Evolutionary conservation across 2,797 vertebrate species (phyloP).

Genomic region (Rhinophrynus dorsalis): DNA sequence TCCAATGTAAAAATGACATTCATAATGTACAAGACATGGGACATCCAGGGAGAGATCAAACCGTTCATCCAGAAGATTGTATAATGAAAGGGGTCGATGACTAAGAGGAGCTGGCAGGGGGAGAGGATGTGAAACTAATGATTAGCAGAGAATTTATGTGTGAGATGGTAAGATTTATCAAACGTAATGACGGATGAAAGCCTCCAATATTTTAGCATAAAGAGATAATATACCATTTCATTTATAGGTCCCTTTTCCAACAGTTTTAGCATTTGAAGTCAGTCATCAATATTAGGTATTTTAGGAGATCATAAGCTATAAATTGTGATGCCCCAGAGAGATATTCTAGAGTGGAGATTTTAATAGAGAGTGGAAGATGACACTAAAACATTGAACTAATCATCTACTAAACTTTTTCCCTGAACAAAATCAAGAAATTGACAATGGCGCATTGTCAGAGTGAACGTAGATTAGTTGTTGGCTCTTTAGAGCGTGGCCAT

Average conservation of each 20-base stretch:
- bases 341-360: background rate
- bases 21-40: conserved; percentile 20
- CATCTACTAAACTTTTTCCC: conserved; percentile 27
- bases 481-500: too few relatives aligned
- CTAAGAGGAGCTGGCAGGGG: conserved; percentile 14
- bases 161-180: conserved; percentile 49
- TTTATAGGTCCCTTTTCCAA: conserved; percentile 42
- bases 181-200: conserved; percentile 46
- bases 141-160: conserved; percentile 44
- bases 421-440: too few relatives aligned
- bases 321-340: conserved; percentile 43
- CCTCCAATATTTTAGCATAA: conserved; percentile 41
- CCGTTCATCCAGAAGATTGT: conserved; percentile 42
- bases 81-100: conserved; percentile 47
- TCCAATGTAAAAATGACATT: conserved; percentile 39
- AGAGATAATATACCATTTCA: conserved; percentile 37
- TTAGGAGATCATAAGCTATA: conserved; percentile 22
- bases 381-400: background rate
- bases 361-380: background rate
- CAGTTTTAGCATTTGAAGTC: conserved; percentile 38
- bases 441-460: too few relatives aligned
- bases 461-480: too few relatives aligned
- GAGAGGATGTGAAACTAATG: conserved; percentile 17
- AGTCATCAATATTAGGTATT: conserved; percentile 38
- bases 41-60: conserved; percentile 31